Base-by-base conservation (phyloP, 2,888 invertebrate species). In the Operophtera brumata region DNA sequence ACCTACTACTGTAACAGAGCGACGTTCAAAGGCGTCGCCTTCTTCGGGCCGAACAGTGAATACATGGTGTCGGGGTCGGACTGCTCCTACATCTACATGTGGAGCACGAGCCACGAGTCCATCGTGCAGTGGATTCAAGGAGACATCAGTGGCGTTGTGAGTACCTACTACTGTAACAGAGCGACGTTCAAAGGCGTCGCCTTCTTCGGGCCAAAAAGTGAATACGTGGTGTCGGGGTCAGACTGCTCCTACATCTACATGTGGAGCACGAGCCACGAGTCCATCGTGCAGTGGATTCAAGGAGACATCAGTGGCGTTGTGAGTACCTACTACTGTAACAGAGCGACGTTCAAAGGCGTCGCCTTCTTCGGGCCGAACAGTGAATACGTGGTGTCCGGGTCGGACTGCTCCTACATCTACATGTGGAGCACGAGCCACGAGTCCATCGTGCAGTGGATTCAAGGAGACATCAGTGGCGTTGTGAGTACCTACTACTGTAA, bases 51-150 rank as follows among this genome's bases (percentile, higher is more conserved):
- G 0, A 93, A 93, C 66, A 96, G 96, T 64, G 96, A 99, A 81
- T 99, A 93, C 78, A 90, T 99, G 1, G 93, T 98, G 8, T 97
- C 97, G 37, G 99, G 99, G 0, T 97, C 97, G 1, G 98, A 99
- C 80, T 98, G 98, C 83, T 95, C 96, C 6, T 93, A 97, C 75
- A 93, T 86, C 78, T 96, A 93, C 75, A 93, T 98, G 49, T 99
- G 99, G 98, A 97, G 98, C 70, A 95, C 95, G 80, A 92, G 95
- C 47, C 93, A 95, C 0, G 97, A 97, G 81, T 91, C 95, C 0
- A 95, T 99, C 59, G 95, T 98, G n/a, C 96, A 97, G 75, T 97
- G 94, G 91, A 91, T 96, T 90, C 90, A 92, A 59, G 97, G 94
- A 0, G 97, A 97, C 80, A 91, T 91, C 62, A 93, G 93, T 64